Evolutionary conservation across 1,140 invertebrate genomes (phyloP).

Genomic region (Plodia interpunctella): DNA sequence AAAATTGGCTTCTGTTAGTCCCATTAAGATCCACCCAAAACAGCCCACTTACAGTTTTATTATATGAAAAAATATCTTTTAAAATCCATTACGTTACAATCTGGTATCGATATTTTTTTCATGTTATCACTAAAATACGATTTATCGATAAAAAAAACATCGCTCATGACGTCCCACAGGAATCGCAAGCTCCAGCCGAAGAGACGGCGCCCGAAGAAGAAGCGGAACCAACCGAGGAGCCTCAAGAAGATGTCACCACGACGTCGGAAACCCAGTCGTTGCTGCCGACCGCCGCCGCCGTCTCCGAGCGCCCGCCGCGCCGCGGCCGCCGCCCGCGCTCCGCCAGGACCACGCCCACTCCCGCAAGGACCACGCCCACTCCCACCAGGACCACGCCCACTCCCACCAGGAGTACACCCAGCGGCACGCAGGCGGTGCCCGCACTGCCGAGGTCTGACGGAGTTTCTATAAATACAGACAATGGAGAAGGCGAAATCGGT

Average conservation of each 20-base stretch:
- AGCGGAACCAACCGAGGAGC: not conserved
- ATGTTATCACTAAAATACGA: no score
- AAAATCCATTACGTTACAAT: no score
- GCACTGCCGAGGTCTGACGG: conserved; percentile 1
- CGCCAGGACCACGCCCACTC: conserved; percentile 20
- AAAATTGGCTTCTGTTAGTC: no score
- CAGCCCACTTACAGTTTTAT: no score
- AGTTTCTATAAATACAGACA: conserved; percentile 32
- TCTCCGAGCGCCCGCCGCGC: conserved; percentile 21
- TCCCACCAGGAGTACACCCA: conserved; percentile 13
- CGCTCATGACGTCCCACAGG: no score
- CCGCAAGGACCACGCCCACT: conserved; percentile 11
- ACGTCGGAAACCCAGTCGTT: conserved; percentile 13
- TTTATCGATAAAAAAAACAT: no score
- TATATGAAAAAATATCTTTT: no score
- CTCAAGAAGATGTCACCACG: not conserved
- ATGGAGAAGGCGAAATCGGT: conserved; percentile 35
- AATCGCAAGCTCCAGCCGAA: not conserved
- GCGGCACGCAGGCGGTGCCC: not conserved
- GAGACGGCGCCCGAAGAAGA: not conserved
- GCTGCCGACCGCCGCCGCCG: conserved; percentile 17
- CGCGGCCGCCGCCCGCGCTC: conserved; percentile 15
- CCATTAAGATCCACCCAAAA: no score
- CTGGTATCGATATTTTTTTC: no score
- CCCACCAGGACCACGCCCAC: conserved; percentile 13